Evolutionary conservation across 2,888 invertebrate genomes (phyloP).

Genomic region (Alviniconcha strummeri): DNA sequence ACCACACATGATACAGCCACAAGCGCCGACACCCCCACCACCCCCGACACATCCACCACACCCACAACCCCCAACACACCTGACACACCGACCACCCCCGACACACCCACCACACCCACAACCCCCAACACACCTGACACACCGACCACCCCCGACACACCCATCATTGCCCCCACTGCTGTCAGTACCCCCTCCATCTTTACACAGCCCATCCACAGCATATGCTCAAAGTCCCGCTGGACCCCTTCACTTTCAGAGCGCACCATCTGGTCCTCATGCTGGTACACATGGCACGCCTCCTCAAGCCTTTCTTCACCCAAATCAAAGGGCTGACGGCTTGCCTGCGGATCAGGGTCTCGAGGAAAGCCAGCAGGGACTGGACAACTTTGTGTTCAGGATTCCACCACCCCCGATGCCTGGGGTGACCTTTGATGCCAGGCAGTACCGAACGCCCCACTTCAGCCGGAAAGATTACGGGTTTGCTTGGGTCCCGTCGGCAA

Average conservation of each 20-base stretch:
- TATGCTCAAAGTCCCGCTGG: too few relatives aligned
- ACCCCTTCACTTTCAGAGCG: too few relatives aligned
- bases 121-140: neutral
- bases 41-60: neutral
- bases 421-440: conserved; percentile 17
- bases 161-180: neutral
- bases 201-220: too few relatives aligned
- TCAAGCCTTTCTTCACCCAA: too few relatives aligned
- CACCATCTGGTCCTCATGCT: too few relatives aligned
- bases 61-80: neutral
- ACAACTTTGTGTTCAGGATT: neutral
- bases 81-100: neutral
- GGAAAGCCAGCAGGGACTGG: too few relatives aligned
- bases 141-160: neutral
- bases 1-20: neutral
- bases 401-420: conserved; percentile 12
- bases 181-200: too few relatives aligned
- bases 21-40: neutral
- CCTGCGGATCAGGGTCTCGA: too few relatives aligned
- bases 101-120: neutral
- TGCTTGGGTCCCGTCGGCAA: conserved; percentile 58
- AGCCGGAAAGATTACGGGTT: conserved; percentile 44
- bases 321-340: too few relatives aligned
- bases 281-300: too few relatives aligned
- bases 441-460: conserved; percentile 5